These are phyloP conservation scores for Eucera pruinosa DNA, from an alignment of 2,888 invertebrate species.

Conservation along the genomic window DNA sequence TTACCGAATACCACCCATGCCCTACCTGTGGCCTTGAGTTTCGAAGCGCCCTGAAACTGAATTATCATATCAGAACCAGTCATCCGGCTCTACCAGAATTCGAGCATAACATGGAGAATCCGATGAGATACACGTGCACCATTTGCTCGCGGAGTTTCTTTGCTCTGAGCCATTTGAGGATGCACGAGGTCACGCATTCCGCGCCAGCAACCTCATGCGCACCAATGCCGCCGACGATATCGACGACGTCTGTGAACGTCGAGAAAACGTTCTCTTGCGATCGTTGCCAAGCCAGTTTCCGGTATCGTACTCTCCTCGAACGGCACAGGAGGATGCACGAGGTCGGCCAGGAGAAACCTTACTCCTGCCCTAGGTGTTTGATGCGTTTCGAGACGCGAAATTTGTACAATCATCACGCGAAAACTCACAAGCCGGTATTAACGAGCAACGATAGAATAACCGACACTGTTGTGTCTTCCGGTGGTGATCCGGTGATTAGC, in stretches of 20 bases:
- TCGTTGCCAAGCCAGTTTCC: conserved; percentile 81
- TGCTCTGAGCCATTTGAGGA: conserved; percentile 78
- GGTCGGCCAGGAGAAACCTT: conserved; percentile 80
- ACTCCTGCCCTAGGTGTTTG: conserved; percentile 81
- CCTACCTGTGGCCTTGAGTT: conserved; percentile 81
- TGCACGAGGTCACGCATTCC: conserved; percentile 79
- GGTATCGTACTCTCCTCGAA: conserved; percentile 82
- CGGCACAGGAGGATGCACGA: conserved; percentile 83
- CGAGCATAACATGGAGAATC: conserved; percentile 68
- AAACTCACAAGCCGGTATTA: conserved; percentile 77
- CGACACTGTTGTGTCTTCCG: conserved; percentile 32
- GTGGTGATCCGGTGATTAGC: conserved; percentile 43
- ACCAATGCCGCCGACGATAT: conserved; percentile 47
- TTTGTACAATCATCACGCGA: conserved; percentile 83
- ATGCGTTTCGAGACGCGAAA: conserved; percentile 83
- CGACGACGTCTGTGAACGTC: conserved; percentile 45
- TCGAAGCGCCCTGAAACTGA: conserved; percentile 79
- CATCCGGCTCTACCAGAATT: conserved; percentile 68
- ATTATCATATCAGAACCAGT: conserved; percentile 80
- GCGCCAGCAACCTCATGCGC: conserved; percentile 52
- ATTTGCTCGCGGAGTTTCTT: conserved; percentile 79
- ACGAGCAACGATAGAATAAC: conserved; percentile 44
- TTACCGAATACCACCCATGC: conserved; percentile 79
- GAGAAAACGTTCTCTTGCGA: conserved; percentile 81
- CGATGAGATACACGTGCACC: conserved; percentile 77